Evolutionary conservation across 2,113 vertebrate species (phyloP).

Genomic region (Melozone crissalis): DNA sequence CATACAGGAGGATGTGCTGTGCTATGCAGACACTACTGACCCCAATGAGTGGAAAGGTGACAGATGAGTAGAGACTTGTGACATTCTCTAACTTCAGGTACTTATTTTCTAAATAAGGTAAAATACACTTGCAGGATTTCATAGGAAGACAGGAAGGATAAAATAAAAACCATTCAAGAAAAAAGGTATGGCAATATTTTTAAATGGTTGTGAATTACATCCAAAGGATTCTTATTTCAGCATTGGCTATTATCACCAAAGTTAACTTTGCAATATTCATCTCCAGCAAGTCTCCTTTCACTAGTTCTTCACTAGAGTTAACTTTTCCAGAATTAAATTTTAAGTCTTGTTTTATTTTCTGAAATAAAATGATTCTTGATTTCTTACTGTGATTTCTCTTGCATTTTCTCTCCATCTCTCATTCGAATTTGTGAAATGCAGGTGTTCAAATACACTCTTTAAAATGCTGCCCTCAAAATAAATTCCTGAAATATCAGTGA

Average conservation of each 20-base stretch:
- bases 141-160: neutral
- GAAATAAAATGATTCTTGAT: neutral
- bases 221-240: neutral
- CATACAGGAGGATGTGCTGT: neutral
- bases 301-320: conserved; percentile 19
- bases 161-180: neutral
- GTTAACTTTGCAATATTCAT: conserved; percentile 5
- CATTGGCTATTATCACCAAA: neutral
- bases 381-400: conserved; percentile 43
- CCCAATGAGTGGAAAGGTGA: neutral
- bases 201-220: neutral
- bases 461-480: conserved; percentile 46
- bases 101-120: neutral
- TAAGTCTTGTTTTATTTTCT: conserved; percentile 31
- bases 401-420: neutral
- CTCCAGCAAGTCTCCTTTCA: neutral
- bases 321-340: neutral
- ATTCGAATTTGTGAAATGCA: conserved; percentile 8
- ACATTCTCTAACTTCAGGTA: neutral
- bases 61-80: neutral
- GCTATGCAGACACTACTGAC: neutral
- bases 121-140: neutral
- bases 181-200: neutral
- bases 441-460: neutral
- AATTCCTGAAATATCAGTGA: conserved; percentile 52